Conservation (phyloP, 2,797 vertebrate genomes). For the Falco columbarius region DNA sequence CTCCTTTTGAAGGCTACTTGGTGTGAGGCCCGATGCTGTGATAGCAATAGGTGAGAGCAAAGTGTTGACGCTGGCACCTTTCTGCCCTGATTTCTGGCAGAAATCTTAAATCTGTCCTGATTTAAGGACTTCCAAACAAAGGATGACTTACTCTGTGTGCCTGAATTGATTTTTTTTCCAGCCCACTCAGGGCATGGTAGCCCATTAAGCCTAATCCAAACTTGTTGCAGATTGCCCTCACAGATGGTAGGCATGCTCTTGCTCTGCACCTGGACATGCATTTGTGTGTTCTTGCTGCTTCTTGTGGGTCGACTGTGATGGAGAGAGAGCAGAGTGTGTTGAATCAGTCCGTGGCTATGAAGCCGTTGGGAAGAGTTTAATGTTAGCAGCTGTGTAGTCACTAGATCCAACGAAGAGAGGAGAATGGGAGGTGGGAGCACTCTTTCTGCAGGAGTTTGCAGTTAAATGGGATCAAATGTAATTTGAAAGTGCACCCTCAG, state of each 20-base stretch:
- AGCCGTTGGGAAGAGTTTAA: background rate
- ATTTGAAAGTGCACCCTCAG: background rate
- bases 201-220: background rate
- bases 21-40: background rate
- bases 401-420: background rate
- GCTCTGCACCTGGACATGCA: background rate
- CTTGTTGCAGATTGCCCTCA: background rate
- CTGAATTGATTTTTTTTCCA: background rate
- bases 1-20: background rate
- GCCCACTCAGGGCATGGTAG: rapidly evolving
- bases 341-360: background rate
- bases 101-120: too few species aligned
- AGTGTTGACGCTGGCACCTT: background rate
- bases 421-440: background rate
- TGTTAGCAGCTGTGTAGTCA: background rate
- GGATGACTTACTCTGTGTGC: background rate
- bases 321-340: background rate
- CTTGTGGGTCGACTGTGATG: background rate
- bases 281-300: background rate
- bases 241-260: background rate
- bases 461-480: background rate
- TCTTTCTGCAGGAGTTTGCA: background rate
- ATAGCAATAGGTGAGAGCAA: background rate
- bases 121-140: background rate
- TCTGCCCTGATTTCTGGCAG: background rate